phyloP scores from a whole-genome alignment of 1,140 invertebrate genomes.

The Reticulitermes speratus region DNA sequence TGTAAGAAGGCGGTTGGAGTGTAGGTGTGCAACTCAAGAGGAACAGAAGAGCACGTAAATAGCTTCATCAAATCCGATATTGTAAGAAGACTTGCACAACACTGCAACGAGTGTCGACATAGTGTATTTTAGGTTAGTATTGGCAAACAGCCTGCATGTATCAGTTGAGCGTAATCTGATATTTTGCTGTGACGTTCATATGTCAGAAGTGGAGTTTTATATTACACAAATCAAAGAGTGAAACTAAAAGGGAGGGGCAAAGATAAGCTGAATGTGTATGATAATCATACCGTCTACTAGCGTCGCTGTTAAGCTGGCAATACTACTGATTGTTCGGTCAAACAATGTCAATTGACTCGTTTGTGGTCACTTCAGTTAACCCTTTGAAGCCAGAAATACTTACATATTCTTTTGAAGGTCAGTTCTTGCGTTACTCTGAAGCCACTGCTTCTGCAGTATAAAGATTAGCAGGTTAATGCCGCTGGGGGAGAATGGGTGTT shows the following conservation, averaged over 20 bases:
- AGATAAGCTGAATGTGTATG: neutral
- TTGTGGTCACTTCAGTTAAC: too few species aligned
- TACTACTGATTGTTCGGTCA: neutral
- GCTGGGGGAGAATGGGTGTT: too few species aligned
- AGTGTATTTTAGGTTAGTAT: neutral
- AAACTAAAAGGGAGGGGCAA: neutral
- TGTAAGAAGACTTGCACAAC: too few species aligned
- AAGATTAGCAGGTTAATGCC: too few species aligned
- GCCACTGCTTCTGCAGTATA: too few species aligned
- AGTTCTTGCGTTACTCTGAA: too few species aligned
- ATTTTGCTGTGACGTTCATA: neutral
- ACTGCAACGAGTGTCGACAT: neutral
- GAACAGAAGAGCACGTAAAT: neutral
- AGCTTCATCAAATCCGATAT: neutral
- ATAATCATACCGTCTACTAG: neutral
- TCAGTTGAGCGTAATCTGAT: neutral
- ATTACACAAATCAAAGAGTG: neutral
- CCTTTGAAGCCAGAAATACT: too few species aligned
- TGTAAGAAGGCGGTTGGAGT: neutral
- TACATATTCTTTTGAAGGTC: too few species aligned
- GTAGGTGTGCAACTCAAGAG: neutral
- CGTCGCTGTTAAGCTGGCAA: neutral
- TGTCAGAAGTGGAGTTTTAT: neutral
- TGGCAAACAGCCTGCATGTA: neutral
- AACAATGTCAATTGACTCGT: neutral